phyloP scores from a whole-genome alignment of 2,888 invertebrate species.

The Orthosia cruda region DNA sequence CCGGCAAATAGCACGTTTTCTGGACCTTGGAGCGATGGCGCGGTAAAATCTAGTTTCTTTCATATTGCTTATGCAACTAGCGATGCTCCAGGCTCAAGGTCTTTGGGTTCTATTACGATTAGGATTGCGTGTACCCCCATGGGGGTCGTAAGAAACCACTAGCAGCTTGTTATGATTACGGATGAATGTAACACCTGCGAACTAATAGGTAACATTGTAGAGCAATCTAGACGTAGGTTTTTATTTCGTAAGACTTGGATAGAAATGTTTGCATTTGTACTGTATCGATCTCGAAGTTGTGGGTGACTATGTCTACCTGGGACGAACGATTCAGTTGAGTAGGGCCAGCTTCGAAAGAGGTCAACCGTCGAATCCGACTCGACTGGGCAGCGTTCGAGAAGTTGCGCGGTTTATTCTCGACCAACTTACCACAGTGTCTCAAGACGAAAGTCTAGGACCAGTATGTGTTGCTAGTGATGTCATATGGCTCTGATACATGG shows the following conservation, averaged over 20 bases:
- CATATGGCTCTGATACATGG: too few species aligned
- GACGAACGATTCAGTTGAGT: too few species aligned
- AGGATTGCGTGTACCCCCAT: conserved; percentile 28
- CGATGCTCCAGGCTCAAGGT: conserved; percentile 35
- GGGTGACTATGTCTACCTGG: too few species aligned
- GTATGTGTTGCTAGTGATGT: too few species aligned
- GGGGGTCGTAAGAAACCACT: conserved; percentile 24
- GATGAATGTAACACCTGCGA: conserved; percentile 46
- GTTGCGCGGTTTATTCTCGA: too few species aligned
- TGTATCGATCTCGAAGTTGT: neutral
- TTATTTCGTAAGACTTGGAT: neutral
- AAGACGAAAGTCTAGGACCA: too few species aligned
- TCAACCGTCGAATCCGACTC: too few species aligned
- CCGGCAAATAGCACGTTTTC: too few species aligned
- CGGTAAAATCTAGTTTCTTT: neutral
- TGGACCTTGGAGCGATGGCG: neutral
- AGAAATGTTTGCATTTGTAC: neutral
- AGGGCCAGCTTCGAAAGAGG: too few species aligned
- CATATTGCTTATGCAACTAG: conserved; percentile 25
- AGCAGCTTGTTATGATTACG: conserved; percentile 5
- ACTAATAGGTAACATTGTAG: conserved; percentile 27
- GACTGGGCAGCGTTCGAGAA: too few species aligned
- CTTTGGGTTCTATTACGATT: conserved; percentile 39
- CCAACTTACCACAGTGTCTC: too few species aligned
- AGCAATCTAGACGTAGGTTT: neutral